Percentiles rank a stretch among this genome's conserved stretches.
These are phyloP conservation scores for Aphidoletes aphidimyza DNA, from an alignment of 2,888 invertebrate species.

Conservation along the genomic window DNA sequence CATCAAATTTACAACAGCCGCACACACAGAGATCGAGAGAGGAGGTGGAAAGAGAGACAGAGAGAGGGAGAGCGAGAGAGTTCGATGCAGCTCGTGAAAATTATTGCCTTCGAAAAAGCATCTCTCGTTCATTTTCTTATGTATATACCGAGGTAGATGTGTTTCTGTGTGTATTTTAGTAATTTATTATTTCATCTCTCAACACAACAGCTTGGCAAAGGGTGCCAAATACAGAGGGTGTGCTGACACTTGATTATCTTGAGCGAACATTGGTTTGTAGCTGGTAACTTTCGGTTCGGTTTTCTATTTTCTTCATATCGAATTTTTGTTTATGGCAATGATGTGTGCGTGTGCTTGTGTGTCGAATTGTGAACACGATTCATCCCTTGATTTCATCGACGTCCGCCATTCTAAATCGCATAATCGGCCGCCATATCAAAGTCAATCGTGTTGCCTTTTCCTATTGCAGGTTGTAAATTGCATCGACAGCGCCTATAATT, in stretches of 20 bases:
- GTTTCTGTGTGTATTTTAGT: constrained; percentile 7
- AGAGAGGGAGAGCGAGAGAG: no score
- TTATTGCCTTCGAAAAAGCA: no score
- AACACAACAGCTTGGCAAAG: background rate
- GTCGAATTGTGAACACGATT: background rate
- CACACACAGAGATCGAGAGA: no score
- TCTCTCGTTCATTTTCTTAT: no score
- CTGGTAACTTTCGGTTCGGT: background rate
- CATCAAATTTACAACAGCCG: no score
- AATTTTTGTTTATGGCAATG: background rate
- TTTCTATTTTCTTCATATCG: background rate
- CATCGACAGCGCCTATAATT: no score
- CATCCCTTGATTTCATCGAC: background rate
- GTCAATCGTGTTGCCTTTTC: background rate
- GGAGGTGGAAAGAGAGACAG: no score
- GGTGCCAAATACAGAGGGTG: constrained; percentile 23
- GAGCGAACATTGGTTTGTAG: background rate
- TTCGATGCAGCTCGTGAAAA: no score
- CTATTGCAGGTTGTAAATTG: no score
- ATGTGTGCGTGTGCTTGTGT: background rate
- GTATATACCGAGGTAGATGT: no score
- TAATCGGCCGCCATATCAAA: constrained; percentile 26
- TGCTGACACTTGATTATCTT: constrained; percentile 38
- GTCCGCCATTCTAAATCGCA: constrained; percentile 28
- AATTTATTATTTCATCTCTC: constrained; percentile 21